Conservation (phyloP, 2,888 invertebrate species). For the Acleris emargana region DNA sequence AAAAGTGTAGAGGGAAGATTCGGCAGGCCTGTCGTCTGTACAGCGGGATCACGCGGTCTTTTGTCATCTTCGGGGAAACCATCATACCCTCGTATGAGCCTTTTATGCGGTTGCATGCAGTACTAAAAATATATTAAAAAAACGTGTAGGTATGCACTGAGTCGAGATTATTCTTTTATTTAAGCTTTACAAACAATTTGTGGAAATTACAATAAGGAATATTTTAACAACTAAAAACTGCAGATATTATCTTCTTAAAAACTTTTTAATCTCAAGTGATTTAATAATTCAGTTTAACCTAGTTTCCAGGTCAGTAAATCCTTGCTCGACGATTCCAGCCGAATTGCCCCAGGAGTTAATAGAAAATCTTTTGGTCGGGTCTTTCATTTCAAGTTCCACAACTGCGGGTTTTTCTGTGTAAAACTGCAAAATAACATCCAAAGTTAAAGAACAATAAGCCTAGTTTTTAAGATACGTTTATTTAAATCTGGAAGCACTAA, state of each 20-base stretch:
- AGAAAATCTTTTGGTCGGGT: conserved; percentile 70
- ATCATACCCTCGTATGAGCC: conserved; percentile 90
- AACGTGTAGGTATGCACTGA: background rate
- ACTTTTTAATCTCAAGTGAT: too few relatives aligned
- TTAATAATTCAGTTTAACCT: conserved; percentile 53
- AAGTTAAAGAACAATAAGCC: background rate
- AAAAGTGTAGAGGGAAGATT: conserved; percentile 78
- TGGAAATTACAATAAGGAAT: too few relatives aligned
- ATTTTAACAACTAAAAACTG: too few relatives aligned
- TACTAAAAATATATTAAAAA: conserved; percentile 62
- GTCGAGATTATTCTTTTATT: too few relatives aligned
- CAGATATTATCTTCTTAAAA: too few relatives aligned
- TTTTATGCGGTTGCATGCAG: conserved; percentile 87
- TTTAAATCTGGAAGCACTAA: too few relatives aligned
- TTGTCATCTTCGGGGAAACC: conserved; percentile 85
- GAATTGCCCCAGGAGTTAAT: conserved; percentile 86
- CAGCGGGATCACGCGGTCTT: conserved; percentile 81
- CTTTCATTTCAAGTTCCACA: conserved; percentile 62
- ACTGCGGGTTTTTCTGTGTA: conserved; percentile 61
- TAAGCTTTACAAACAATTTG: too few relatives aligned
- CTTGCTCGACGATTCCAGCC: conserved; percentile 88
- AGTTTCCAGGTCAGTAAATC: conserved; percentile 75
- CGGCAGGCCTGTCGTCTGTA: conserved; percentile 93
- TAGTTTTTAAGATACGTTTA: too few relatives aligned
- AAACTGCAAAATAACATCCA: conserved; percentile 54